Evolutionary conservation across 2,797 vertebrate species (phyloP).

Genomic region (Premnoplex brunnescens): DNA sequence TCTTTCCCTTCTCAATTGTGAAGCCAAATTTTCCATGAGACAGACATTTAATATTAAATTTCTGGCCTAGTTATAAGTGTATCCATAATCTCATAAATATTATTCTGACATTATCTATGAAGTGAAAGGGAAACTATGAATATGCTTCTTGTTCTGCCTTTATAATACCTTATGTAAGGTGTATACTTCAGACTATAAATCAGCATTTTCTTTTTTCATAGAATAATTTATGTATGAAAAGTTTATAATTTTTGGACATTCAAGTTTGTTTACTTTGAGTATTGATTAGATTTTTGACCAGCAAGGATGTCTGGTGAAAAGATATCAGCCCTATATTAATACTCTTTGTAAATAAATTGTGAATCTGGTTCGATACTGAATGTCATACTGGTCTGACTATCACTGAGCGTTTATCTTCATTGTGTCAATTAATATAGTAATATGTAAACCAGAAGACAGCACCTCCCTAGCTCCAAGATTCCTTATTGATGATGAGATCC

Average conservation of each 20-base stretch:
- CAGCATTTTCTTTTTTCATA: background rate
- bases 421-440: background rate
- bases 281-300: background rate
- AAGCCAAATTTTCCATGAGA: background rate
- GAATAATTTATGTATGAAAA: background rate
- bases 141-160: background rate
- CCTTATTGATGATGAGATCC: background rate
- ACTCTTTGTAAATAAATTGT: background rate
- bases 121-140: background rate
- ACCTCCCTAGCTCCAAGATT: background rate
- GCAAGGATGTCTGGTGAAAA: background rate
- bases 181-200: background rate
- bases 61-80: background rate
- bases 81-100: conserved; percentile 7
- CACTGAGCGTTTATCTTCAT: background rate
- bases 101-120: background rate
- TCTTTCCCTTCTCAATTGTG: background rate
- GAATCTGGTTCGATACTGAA: background rate
- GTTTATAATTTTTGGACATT: background rate
- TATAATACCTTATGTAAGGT: background rate
- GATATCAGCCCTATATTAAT: background rate
- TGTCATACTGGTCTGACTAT: background rate
- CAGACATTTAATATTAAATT: background rate
- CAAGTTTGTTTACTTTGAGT: background rate
- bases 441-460: background rate